Percentiles rank a stretch among this genome's conserved stretches.
Conservation (phyloP, 2,888 invertebrate genomes). For the Eristalis arbustorum region DNA sequence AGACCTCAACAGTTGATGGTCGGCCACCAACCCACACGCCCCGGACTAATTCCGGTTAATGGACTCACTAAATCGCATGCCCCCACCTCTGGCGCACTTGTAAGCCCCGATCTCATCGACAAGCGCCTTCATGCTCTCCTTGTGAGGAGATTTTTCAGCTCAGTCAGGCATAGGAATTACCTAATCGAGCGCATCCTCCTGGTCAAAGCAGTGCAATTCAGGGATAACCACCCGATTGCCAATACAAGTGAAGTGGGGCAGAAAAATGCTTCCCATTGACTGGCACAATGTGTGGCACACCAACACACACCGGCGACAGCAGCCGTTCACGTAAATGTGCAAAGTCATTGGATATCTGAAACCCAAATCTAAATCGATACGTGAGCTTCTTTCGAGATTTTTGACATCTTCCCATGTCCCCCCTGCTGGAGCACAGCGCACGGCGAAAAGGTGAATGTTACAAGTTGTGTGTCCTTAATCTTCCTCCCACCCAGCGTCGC, state of each 20-base stretch:
- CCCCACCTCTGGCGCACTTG: slow-evolving; percentile 29
- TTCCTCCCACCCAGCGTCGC: not conserved
- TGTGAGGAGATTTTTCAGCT: slow-evolving; percentile 49
- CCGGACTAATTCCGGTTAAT: slow-evolving; percentile 44
- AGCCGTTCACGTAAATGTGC: not conserved
- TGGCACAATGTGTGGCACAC: not conserved
- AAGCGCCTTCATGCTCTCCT: slow-evolving; percentile 13
- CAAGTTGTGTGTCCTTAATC: slow-evolving; percentile 35
- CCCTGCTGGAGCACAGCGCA: not conserved
- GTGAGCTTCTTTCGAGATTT: slow-evolving; percentile 48
- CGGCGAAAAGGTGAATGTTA: slow-evolving; percentile 3
- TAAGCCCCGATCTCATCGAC: slow-evolving; percentile 33
- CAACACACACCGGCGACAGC: not conserved
- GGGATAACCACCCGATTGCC: slow-evolving; percentile 51
- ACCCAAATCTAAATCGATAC: slow-evolving; percentile 54
- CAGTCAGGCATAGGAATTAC: slow-evolving; percentile 58
- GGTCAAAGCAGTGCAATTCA: slow-evolving; percentile 66
- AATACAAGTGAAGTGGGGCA: slow-evolving; percentile 59
- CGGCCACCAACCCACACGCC: not conserved
- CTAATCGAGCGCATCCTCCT: slow-evolving; percentile 67
- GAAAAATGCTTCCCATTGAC: slow-evolving; percentile 51
- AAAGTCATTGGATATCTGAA: slow-evolving; percentile 13
- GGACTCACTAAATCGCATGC: slow-evolving; percentile 49
- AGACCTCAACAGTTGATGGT: not conserved
- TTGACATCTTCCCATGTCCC: slow-evolving; percentile 32